Evolutionary conservation across 2,888 invertebrate species (phyloP).

Genomic region (Trichopria drosophilae): DNA sequence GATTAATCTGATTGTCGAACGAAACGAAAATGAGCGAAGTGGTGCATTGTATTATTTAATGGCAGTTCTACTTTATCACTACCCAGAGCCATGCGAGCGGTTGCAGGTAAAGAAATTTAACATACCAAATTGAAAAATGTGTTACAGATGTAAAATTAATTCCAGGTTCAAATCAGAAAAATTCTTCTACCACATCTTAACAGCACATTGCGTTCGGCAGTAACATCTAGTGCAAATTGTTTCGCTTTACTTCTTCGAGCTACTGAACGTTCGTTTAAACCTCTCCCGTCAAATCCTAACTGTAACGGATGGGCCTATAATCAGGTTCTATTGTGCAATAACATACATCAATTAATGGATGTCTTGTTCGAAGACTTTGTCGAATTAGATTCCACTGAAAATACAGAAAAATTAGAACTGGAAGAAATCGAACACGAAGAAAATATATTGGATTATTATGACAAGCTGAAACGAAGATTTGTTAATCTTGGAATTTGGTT

Average conservation of each 20-base stretch:
- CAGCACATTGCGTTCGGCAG: constrained; percentile 39
- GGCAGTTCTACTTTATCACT: constrained; percentile 45
- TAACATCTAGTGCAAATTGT: constrained; percentile 46
- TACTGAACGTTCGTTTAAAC: constrained; percentile 47
- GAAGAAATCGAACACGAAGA: constrained; percentile 42
- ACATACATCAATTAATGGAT: constrained; percentile 47
- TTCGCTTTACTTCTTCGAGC: constrained; percentile 45
- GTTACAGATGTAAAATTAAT: too few relatives aligned
- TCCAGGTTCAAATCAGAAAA: constrained; percentile 42
- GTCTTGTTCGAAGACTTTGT: constrained; percentile 43
- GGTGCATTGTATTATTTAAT: constrained; percentile 37
- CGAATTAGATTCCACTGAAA: constrained; percentile 35
- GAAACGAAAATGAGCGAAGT: constrained; percentile 27
- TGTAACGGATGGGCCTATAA: constrained; percentile 43
- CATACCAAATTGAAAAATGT: too few relatives aligned
- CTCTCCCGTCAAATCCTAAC: constrained; percentile 36
- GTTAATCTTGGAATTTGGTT: constrained; percentile 47
- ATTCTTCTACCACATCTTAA: constrained; percentile 44
- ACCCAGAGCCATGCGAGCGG: constrained; percentile 48
- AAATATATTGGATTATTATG: constrained; percentile 45
- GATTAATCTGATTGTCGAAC: constrained; percentile 35
- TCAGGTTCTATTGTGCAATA: constrained; percentile 48
- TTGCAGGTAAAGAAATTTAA: constrained; percentile 40
- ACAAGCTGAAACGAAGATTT: constrained; percentile 44
- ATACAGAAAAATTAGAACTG: constrained; percentile 40